phyloP scores from a whole-genome alignment of 1,140 invertebrate genomes.

The Drosophila subpulchrella region DNA sequence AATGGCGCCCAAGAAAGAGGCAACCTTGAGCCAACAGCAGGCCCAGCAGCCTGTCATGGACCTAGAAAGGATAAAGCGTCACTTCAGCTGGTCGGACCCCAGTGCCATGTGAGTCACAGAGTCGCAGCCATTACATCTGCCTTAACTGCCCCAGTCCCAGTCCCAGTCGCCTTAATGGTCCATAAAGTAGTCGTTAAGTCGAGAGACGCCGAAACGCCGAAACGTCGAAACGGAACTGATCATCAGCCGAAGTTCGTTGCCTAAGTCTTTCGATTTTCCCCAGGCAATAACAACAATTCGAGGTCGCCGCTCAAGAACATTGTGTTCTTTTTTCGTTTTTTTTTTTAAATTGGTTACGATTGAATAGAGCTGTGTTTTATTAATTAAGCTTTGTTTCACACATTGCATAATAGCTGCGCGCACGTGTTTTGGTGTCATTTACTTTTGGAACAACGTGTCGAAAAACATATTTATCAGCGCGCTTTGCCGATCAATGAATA shows the following conservation, averaged over 20 bases:
- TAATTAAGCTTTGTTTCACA: not conserved
- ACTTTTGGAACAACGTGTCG: conserved; percentile 21
- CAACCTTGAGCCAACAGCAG: conserved; percentile 75
- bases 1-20: conserved; percentile 77
- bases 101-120: conserved; percentile 80
- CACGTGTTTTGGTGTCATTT: conserved; percentile 36
- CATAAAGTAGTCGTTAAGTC: conserved; percentile 45
- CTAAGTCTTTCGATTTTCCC: conserved; percentile 18
- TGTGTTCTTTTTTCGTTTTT: conserved; percentile 16
- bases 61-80: conserved; percentile 79
- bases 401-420: conserved; percentile 29
- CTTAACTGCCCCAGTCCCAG: not conserved
- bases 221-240: conserved; percentile 55
- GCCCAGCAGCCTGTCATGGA: conserved; percentile 69
- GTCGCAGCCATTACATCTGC: conserved; percentile 10
- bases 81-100: conserved; percentile 81
- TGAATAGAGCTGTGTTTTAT: conserved; percentile 21
- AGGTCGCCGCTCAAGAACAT: conserved; percentile 55
- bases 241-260: conserved; percentile 19
- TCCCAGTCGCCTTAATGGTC: conserved; percentile 26
- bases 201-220: conserved; percentile 36
- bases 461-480: conserved; percentile 15
- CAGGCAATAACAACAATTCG: conserved; percentile 36
- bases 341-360: not conserved
- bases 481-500: conserved; percentile 41